These are phyloP conservation scores for Venusia cambrica DNA, from an alignment of 2,888 invertebrate species.

Conservation along the genomic window DNA sequence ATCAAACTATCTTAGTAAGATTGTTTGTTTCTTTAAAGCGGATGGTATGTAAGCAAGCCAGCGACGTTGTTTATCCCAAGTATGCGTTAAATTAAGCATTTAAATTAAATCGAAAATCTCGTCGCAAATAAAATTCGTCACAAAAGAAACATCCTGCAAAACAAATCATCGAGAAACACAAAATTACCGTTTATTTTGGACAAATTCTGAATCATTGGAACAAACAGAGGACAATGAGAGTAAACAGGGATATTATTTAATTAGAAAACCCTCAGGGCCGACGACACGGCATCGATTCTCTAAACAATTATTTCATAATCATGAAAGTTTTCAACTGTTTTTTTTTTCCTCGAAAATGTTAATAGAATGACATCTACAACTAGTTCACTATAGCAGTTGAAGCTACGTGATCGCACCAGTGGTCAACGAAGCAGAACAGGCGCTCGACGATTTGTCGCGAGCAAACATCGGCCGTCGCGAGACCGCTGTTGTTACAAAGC, in stretches of 20 bases:
- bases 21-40: too few relatives aligned
- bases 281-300: conserved; percentile 7
- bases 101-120: background rate
- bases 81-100: too few relatives aligned
- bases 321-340: too few relatives aligned
- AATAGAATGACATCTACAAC: too few relatives aligned
- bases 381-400: too few relatives aligned
- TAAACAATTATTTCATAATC: too few relatives aligned
- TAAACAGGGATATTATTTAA: conserved; percentile 25
- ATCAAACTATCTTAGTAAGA: too few relatives aligned
- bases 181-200: conserved; percentile 20
- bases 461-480: conserved; percentile 13
- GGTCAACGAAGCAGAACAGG: conserved; percentile 17
- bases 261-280: conserved; percentile 17
- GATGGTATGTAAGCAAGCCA: too few relatives aligned
- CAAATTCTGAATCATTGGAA: conserved; percentile 12
- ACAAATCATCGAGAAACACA: conserved; percentile 2
- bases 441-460: conserved; percentile 11
- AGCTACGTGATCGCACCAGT: too few relatives aligned
- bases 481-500: too few relatives aligned
- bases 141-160: conserved; percentile 3
- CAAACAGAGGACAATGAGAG: conserved; percentile 17
- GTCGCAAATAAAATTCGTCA: background rate
- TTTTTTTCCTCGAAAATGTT: too few relatives aligned
- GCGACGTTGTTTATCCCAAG: too few relatives aligned